Base-by-base conservation (phyloP, 64 coral and sea anemone genomes). In the Catalaphyllia jardinei region DNA sequence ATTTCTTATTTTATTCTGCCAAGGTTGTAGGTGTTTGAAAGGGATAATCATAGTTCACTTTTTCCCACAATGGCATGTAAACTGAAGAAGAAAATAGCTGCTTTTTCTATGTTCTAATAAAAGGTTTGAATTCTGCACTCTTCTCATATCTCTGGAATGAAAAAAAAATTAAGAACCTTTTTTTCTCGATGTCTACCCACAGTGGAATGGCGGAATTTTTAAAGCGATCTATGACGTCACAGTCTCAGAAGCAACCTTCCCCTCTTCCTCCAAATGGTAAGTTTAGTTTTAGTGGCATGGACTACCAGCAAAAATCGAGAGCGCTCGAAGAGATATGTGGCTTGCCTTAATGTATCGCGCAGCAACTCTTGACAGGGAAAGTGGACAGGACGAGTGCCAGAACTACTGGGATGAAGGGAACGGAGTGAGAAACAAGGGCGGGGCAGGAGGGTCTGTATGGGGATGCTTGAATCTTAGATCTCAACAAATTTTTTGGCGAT, bases 121-220 rank as follows among this genome's bases (percentile, higher is more conserved):
- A 10, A 31, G 2, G 33, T 73, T 73, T 29, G 8, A 15, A 10
- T 25, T 35, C 1, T 79, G 29, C 63, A 57, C 15, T 16, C 10
- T 57, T 57, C 54, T 57, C 54, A 12, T 57, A 1, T 57, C 54
- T 57, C 6, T 46, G 42, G 4, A 7, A 12, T 16, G 54, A 57
- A 16, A 13, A 57, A 57, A 57, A 25, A 27, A 8, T 27, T 22
- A 27, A 24, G 3, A 65, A 35, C 33, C 24, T 1, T 67, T 42
- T n/a, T 69, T 24, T 29, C 16, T 52, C 74, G 14, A 30, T n/a
- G 54, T 60, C 15, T 46, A n/a, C 25, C 38, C 67, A 31, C 38
- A 92, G 90, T 5, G 90, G 90, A 11, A 65, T 86, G 60, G 81
- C 82, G 65, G 82, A 92, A 61, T 86, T 92, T 78, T 10, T 92